Conservation (phyloP, 2,888 invertebrate genomes). For the Euplexia lucipara region DNA sequence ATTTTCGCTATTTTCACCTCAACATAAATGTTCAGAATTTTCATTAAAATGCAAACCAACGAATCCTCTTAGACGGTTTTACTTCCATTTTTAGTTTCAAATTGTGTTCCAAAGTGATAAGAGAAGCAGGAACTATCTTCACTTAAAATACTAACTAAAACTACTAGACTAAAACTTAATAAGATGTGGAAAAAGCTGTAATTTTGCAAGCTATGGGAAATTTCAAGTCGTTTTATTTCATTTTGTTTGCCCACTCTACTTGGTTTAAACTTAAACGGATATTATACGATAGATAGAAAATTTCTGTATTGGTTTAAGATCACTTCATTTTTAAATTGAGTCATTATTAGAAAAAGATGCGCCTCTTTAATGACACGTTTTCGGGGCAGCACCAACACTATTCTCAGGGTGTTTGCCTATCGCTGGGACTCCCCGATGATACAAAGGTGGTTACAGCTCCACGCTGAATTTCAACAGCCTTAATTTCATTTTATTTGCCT, state of each 20-base stretch:
- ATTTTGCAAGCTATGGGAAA: slow-evolving; percentile 26
- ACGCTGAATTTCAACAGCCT: no score
- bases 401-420: no score
- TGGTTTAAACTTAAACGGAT: slow-evolving; percentile 9
- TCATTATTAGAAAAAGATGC: no score
- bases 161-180: slow-evolving; percentile 38
- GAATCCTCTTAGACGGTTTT: slow-evolving; percentile 17
- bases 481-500: no score
- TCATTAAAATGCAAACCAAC: slow-evolving; percentile 3
- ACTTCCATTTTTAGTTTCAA: slow-evolving; percentile 34
- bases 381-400: no score
- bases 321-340: neutral
- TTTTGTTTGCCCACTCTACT: slow-evolving; percentile 6
- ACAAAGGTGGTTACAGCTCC: no score
- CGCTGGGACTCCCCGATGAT: no score
- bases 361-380: no score
- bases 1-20: no score
- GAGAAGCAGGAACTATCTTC: slow-evolving; percentile 34
- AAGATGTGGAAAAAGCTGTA: slow-evolving; percentile 24
- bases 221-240: slow-evolving; percentile 21
- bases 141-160: slow-evolving; percentile 31
- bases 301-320: neutral
- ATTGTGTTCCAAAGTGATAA: slow-evolving; percentile 17
- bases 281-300: neutral
- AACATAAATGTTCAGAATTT: slow-evolving; percentile 5